Conservation (phyloP, 2,888 invertebrate genomes). For the Harpalus rufipes region DNA sequence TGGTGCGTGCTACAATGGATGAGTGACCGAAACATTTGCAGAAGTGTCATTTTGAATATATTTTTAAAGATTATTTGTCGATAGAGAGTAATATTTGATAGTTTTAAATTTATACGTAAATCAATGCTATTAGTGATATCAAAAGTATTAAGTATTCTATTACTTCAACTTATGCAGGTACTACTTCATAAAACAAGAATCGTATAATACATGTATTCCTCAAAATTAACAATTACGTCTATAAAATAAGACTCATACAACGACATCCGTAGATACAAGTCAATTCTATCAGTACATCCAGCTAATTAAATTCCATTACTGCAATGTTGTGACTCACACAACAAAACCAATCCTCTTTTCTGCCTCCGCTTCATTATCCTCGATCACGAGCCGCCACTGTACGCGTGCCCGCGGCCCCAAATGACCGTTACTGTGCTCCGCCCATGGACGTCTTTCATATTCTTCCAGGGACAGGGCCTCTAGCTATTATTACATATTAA, state of each 20-base stretch:
- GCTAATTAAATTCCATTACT: background rate
- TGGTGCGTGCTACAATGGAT: too few species aligned
- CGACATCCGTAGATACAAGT: background rate
- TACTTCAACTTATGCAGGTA: too few species aligned
- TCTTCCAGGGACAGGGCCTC: background rate
- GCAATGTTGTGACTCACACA: background rate
- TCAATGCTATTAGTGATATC: too few species aligned
- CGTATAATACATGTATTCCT: background rate
- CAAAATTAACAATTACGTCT: background rate
- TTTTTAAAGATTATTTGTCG: too few species aligned
- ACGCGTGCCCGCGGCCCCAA: slow-evolving; percentile 42
- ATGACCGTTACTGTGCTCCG: slow-evolving; percentile 46
- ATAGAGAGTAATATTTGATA: too few species aligned
- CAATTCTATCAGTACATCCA: background rate
- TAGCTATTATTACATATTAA: background rate
- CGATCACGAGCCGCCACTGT: slow-evolving; percentile 60
- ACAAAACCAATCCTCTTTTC: background rate
- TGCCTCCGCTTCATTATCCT: slow-evolving; percentile 18
- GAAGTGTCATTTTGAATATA: too few species aligned
- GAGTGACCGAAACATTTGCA: too few species aligned
- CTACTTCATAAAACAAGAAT: background rate
- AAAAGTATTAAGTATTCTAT: too few species aligned
- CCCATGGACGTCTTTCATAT: slow-evolving; percentile 21
- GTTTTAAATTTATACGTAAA: too few species aligned
- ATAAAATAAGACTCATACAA: background rate